A percentile compares a stretch with the other conserved stretches of the same genome.
Evolutionary conservation across 1,140 invertebrate species (phyloP).

Genomic region (Aethina tumida): DNA sequence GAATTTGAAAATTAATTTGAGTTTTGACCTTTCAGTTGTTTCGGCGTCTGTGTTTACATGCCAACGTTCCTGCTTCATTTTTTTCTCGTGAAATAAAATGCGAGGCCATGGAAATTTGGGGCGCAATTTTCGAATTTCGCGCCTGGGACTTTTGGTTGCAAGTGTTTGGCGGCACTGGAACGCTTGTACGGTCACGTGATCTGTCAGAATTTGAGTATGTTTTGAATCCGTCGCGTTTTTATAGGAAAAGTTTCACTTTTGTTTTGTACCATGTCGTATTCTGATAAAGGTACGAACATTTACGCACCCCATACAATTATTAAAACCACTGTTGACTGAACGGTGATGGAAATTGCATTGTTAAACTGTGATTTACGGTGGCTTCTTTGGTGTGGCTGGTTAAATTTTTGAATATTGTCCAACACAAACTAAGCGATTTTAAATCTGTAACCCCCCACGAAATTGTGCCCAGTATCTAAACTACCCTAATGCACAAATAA

Average conservation of each 20-base stretch:
- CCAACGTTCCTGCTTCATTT: too few species aligned
- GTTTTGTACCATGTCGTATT: constrained; percentile 16
- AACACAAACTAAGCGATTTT: too few species aligned
- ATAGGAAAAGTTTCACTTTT: constrained; percentile 13
- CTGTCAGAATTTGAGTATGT: constrained; percentile 28
- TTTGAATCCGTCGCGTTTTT: constrained; percentile 25
- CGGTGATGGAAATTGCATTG: neutral
- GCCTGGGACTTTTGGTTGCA: constrained; percentile 9
- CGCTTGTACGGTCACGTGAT: constrained; percentile 19
- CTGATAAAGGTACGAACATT: constrained; percentile 17
- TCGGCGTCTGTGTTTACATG: too few species aligned
- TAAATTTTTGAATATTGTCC: constrained; percentile 4
- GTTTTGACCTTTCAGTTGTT: too few species aligned
- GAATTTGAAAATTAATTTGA: too few species aligned
- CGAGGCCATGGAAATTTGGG: constrained; percentile 1
- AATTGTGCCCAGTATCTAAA: too few species aligned
- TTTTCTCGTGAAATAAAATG: constrained; percentile 5
- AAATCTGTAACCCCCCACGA: too few species aligned
- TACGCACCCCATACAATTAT: too few species aligned
- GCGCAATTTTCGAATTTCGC: constrained; percentile 6
- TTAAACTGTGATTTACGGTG: neutral
- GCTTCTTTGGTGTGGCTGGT: neutral
- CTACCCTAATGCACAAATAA: too few species aligned
- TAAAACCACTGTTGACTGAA: constrained; percentile 3
- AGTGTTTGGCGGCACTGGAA: constrained; percentile 15